These are phyloP conservation scores for Machimus rusticus DNA, from an alignment of 2,888 invertebrate genomes.

Conservation along the genomic window DNA sequence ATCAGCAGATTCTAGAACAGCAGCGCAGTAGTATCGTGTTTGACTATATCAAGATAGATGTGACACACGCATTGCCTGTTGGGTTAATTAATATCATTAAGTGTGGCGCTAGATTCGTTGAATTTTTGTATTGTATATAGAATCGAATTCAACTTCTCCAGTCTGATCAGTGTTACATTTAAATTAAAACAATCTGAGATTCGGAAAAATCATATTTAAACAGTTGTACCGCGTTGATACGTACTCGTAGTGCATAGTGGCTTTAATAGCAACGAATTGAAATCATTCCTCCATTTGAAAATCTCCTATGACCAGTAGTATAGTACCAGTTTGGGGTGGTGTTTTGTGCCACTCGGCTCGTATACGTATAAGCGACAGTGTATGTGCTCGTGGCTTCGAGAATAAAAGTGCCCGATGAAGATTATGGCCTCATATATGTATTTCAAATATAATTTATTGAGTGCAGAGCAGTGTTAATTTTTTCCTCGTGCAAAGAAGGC, in stretches of 20 bases:
- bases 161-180: not conserved
- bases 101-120: not conserved
- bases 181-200: not conserved
- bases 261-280: not conserved
- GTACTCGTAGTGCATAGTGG: not conserved
- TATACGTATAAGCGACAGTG: not conserved
- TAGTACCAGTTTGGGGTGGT: conserved; percentile 14
- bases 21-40: not conserved
- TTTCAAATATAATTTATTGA: conserved; percentile 27
- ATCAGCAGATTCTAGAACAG: conserved; percentile 19
- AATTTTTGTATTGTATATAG: not conserved
- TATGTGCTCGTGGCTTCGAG: conserved; percentile 15
- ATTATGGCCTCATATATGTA: conserved; percentile 19
- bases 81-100: conserved; percentile 8
- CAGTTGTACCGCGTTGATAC: not conserved
- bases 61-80: not conserved
- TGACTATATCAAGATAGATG: conserved; percentile 8
- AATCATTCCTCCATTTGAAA: not conserved
- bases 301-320: conserved; percentile 20
- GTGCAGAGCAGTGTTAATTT: conserved; percentile 27
- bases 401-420: not conserved
- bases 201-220: not conserved
- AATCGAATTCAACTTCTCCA: not conserved
- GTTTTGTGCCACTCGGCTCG: not conserved
- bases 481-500: conserved; percentile 20